Percentiles rank a stretch among this genome's conserved stretches.
Conservation (phyloP, 2,797 vertebrate species). For the Limnodromus scolopaceus region DNA sequence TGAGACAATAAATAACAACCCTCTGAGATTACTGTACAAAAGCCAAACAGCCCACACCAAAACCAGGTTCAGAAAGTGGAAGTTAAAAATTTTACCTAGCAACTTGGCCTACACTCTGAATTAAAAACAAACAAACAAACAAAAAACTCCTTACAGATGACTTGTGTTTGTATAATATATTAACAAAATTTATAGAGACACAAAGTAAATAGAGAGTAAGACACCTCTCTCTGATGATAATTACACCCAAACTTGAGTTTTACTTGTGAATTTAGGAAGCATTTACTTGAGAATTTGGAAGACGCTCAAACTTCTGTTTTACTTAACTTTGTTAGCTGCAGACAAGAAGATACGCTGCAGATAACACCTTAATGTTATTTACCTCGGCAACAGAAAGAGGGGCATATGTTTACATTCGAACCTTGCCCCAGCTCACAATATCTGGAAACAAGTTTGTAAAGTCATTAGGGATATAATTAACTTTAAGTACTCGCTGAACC, state of each 20-base stretch:
- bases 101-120: neutral
- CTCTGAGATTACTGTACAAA: neutral
- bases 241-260: neutral
- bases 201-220: neutral
- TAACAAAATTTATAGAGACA: neutral
- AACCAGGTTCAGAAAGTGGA: neutral
- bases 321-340: neutral
- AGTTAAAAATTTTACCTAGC: neutral
- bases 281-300: neutral
- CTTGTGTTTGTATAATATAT: neutral
- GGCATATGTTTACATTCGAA: neutral
- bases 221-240: neutral
- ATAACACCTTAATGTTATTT: neutral
- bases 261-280: neutral
- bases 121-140: neutral
- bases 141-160: neutral
- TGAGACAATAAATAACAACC: neutral
- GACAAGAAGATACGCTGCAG: neutral
- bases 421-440: neutral
- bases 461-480: constrained; percentile 9
- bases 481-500: neutral
- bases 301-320: neutral
- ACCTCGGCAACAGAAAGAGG: neutral
- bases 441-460: neutral
- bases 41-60: neutral